These are phyloP conservation scores for Morus bassanus DNA, from an alignment of 2,797 vertebrate genomes.

Conservation along the genomic window DNA sequence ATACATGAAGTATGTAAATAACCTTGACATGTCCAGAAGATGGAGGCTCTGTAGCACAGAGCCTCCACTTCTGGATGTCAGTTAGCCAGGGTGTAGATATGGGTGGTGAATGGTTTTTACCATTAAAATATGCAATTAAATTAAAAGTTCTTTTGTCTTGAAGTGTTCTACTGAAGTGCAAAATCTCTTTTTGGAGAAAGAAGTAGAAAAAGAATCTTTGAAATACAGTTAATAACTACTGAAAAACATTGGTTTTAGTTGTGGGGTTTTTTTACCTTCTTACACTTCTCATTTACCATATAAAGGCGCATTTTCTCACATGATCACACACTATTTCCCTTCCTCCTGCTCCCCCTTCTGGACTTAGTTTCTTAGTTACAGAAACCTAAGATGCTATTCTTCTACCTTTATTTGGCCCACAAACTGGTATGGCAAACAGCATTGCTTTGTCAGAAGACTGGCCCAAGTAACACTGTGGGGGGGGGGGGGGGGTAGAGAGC, in stretches of 20 bases:
- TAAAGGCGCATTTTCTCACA: neutral
- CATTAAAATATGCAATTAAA: neutral
- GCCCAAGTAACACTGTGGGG: too few species aligned
- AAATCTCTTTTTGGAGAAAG: neutral
- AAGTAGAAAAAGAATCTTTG: neutral
- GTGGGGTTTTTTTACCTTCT: neutral
- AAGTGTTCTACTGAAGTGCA: neutral
- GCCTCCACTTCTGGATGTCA: accelerated
- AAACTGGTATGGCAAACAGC: neutral
- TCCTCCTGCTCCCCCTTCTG: neutral
- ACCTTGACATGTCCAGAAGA: neutral
- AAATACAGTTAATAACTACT: neutral
- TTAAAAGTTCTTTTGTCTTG: neutral
- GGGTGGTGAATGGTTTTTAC: neutral
- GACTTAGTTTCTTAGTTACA: neutral
- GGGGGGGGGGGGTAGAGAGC: too few species aligned
- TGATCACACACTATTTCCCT: neutral
- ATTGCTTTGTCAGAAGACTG: neutral
- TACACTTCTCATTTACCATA: neutral
- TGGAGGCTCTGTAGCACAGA: neutral
- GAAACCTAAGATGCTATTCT: neutral
- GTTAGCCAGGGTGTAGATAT: neutral
- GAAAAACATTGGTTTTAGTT: neutral
- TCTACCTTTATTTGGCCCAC: neutral
- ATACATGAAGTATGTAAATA: neutral